phyloP scores from a whole-genome alignment of 2,888 invertebrate species.

The Caenorhabditis japonica region DNA sequence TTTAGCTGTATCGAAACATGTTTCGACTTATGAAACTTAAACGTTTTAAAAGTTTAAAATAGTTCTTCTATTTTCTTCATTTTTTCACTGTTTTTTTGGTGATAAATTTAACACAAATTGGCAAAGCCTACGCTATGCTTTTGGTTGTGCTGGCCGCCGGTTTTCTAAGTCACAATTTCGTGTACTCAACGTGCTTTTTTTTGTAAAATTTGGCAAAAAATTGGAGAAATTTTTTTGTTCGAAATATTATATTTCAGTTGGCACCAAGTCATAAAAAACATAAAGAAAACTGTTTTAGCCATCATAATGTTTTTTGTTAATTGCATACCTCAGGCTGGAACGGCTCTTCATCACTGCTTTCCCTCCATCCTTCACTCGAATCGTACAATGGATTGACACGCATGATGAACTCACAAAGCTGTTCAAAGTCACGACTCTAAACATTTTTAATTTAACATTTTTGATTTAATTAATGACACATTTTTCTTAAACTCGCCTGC shows the following conservation, averaged over 20 bases:
- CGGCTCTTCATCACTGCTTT: conserved; percentile 69
- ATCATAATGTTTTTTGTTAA: neutral
- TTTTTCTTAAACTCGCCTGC: conserved; percentile 55
- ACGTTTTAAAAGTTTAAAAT: neutral
- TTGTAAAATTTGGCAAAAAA: too few relatives aligned
- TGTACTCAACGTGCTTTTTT: too few relatives aligned
- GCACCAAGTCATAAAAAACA: too few relatives aligned
- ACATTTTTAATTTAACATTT: conserved; percentile 14
- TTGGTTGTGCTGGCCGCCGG: too few relatives aligned
- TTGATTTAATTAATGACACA: neutral
- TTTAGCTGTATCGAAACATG: neutral
- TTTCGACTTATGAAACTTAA: neutral
- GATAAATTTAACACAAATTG: too few relatives aligned
- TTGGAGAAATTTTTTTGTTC: too few relatives aligned
- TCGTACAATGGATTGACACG: conserved; percentile 74
- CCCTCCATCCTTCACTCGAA: conserved; percentile 74
- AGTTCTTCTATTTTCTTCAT: neutral
- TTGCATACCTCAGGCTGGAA: conserved; percentile 55
- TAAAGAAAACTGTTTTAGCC: too few relatives aligned
- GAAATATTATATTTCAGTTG: too few relatives aligned
- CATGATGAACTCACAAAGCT: conserved; percentile 76
- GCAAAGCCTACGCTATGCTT: too few relatives aligned
- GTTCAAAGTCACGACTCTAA: conserved; percentile 70
- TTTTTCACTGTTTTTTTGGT: too few relatives aligned
- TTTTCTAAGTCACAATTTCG: too few relatives aligned